A percentile compares a stretch with the other conserved stretches of the same genome.
Evolutionary conservation across 2,797 vertebrate species (phyloP).

Genomic region (Acrossocheilus wenchowensis): DNA sequence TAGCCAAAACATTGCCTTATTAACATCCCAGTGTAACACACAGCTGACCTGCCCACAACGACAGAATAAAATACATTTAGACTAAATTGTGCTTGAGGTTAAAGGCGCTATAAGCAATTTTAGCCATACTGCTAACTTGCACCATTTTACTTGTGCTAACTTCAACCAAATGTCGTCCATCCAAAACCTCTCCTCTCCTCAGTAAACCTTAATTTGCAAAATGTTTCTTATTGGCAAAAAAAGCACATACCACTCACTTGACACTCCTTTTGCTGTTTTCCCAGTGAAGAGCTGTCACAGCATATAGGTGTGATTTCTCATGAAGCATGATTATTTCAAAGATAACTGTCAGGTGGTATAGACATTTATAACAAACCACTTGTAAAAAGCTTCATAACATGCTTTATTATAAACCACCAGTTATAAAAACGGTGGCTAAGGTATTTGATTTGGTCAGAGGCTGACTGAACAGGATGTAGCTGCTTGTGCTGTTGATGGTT

Average conservation of each 20-base stretch:
- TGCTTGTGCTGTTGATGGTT: neutral
- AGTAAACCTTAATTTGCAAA: neutral
- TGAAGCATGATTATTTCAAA: neutral
- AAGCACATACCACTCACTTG: neutral
- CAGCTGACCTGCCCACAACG: neutral
- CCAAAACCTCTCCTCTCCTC: neutral
- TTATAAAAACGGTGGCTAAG: neutral
- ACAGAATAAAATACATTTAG: conserved; percentile 6
- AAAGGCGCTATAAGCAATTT: neutral
- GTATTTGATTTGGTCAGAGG: conserved; percentile 18
- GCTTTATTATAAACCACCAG: neutral
- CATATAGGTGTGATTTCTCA: neutral
- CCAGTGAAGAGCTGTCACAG: neutral
- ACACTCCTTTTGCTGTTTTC: neutral
- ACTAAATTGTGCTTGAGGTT: neutral
- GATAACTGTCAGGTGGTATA: neutral
- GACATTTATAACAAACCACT: neutral
- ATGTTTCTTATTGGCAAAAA: neutral
- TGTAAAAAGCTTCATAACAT: neutral
- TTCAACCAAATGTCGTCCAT: neutral
- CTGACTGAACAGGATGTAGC: neutral
- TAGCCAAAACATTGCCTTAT: conserved; percentile 30
- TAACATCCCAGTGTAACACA: conserved; percentile 2
- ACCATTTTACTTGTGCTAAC: neutral
- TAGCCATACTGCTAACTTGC: neutral